These are phyloP conservation scores for Leucozona laternaria DNA, from an alignment of 2,888 invertebrate species.

Conservation along the genomic window DNA sequence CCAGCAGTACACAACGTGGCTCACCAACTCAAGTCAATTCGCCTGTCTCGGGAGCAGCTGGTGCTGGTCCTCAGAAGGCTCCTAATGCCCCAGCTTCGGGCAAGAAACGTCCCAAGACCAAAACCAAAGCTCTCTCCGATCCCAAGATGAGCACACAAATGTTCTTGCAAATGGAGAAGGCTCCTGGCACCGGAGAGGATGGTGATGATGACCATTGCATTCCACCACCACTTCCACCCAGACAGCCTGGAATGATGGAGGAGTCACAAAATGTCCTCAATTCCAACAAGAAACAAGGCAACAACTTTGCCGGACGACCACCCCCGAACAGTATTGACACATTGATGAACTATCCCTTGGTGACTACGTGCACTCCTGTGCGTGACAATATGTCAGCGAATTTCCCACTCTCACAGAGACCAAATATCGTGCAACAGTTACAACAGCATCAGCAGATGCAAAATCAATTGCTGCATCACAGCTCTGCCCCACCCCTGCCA, in stretches of 20 bases:
- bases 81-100: slow-evolving; percentile 54
- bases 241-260: slow-evolving; percentile 84
- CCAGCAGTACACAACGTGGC: slow-evolving; percentile 68
- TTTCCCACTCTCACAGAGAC: slow-evolving; percentile 83
- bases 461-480: slow-evolving; percentile 76
- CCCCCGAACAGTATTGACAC: slow-evolving; percentile 83
- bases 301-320: slow-evolving; percentile 77
- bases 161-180: slow-evolving; percentile 83
- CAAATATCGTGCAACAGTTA: slow-evolving; percentile 83
- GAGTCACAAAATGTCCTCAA: slow-evolving; percentile 78
- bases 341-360: slow-evolving; percentile 83
- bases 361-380: slow-evolving; percentile 83
- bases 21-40: slow-evolving; percentile 72
- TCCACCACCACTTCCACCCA: slow-evolving; percentile 87
- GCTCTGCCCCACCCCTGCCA: slow-evolving; percentile 59
- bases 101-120: slow-evolving; percentile 81
- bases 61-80: slow-evolving; percentile 34
- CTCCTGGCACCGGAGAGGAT: slow-evolving; percentile 78
- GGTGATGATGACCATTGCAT: slow-evolving; percentile 83
- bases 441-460: slow-evolving; percentile 82
- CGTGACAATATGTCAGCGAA: slow-evolving; percentile 83
- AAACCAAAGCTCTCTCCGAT: slow-evolving; percentile 83
- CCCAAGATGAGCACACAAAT: slow-evolving; percentile 84
- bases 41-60: neutral
- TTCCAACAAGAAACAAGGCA: slow-evolving; percentile 63